Evolutionary conservation across 2,113 vertebrate species (phyloP).

Genomic region (Trogon melanurus): DNA sequence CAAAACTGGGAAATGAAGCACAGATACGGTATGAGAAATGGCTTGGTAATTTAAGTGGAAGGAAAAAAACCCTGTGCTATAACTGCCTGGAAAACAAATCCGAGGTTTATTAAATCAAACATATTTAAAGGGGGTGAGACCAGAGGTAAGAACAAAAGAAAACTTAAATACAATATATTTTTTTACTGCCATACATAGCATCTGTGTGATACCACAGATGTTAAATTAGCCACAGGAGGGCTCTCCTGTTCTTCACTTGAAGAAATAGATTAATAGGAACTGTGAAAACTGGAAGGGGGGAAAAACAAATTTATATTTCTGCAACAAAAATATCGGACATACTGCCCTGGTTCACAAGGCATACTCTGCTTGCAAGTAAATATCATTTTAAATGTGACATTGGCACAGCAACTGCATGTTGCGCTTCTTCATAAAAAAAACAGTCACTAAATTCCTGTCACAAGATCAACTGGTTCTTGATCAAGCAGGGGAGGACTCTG

Average conservation of each 20-base stretch:
- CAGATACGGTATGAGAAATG: not conserved
- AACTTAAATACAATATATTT: accelerated
- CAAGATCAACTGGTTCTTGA: not conserved
- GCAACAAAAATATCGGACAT: not conserved
- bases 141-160: not conserved
- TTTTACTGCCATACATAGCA: not conserved
- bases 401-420: not conserved
- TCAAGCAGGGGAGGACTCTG: not conserved
- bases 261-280: not conserved
- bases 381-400: not conserved
- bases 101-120: not conserved
- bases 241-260: constrained; percentile 52
- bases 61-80: not conserved
- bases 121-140: not conserved
- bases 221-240: constrained; percentile 62
- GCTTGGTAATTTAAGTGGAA: not conserved
- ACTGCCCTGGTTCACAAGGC: not conserved
- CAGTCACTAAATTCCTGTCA: not conserved
- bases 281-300: not conserved
- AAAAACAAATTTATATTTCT: not conserved
- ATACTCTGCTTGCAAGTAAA: not conserved
- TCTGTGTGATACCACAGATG: not conserved
- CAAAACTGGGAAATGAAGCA: constrained; percentile 41
- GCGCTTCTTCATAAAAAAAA: not conserved
- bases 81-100: constrained; percentile 8